Evolutionary conservation across 1,140 invertebrate genomes (phyloP).

Genomic region (Elysia chlorotica): DNA sequence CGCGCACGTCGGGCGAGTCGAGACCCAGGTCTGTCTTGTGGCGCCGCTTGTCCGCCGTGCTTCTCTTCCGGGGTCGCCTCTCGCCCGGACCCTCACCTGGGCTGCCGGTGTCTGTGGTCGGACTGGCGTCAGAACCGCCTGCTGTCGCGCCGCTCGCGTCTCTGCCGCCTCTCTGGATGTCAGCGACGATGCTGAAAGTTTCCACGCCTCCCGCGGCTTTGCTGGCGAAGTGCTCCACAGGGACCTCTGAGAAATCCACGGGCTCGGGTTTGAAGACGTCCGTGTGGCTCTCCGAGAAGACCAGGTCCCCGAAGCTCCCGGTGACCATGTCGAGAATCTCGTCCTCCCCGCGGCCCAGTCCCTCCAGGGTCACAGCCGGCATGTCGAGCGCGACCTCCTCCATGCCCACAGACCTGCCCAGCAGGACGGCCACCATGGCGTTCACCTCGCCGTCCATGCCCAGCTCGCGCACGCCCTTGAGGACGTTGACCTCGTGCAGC

Average conservation of each 20-base stretch:
- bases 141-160: too few species aligned
- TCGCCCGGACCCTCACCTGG: too few species aligned
- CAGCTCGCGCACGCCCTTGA: conserved; percentile 32
- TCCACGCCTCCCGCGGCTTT: not conserved
- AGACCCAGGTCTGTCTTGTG: conserved; percentile 15
- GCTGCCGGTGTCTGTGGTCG: too few species aligned
- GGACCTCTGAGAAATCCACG: conserved; percentile 8
- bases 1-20: not conserved
- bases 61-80: not conserved
- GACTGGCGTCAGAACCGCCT: too few species aligned
- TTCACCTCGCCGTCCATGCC: conserved; percentile 32
- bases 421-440: conserved; percentile 15
- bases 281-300: not conserved
- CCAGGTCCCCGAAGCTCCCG: conserved; percentile 27
- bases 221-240: not conserved
- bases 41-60: not conserved
- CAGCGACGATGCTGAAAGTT: too few species aligned
- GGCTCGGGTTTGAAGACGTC: conserved; percentile 26
- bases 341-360: conserved; percentile 16
- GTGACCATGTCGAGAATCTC: conserved; percentile 24
- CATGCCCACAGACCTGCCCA: conserved; percentile 20
- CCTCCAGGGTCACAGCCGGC: conserved; percentile 16
- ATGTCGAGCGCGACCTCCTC: conserved; percentile 8
- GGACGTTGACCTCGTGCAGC: conserved; percentile 34
- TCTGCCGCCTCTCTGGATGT: too few species aligned